phyloP scores from a whole-genome alignment of 2,888 invertebrate species.

The Xylota sylvarum region DNA sequence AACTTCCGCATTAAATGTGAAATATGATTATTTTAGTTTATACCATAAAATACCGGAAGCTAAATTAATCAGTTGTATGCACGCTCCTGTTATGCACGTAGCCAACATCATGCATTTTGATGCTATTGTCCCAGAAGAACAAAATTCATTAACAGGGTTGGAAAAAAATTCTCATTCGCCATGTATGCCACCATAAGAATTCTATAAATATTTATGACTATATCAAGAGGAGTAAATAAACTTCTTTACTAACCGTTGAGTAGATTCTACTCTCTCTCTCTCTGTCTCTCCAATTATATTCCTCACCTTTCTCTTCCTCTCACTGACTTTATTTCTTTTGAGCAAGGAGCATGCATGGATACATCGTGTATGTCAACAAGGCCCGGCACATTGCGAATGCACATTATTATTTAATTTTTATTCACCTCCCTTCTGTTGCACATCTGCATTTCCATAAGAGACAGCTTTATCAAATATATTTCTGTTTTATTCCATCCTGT shows the following conservation, averaged over 20 bases:
- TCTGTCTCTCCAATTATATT: neutral
- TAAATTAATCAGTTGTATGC: constrained; percentile 18
- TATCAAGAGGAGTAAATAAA: constrained; percentile 83
- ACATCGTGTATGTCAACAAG: constrained; percentile 47
- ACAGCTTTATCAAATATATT: constrained; percentile 63
- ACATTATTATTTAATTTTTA: constrained; percentile 69
- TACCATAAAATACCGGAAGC: constrained; percentile 37
- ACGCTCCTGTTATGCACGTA: neutral
- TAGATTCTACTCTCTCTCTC: neutral
- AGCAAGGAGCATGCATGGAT: constrained; percentile 14
- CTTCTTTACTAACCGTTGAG: constrained; percentile 34
- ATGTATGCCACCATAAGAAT: constrained; percentile 78
- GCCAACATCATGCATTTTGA: neutral
- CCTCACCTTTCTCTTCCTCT: neutral
- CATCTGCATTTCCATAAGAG: constrained; percentile 61
- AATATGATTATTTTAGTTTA: constrained; percentile 47
- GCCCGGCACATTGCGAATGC: constrained; percentile 39
- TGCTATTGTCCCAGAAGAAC: constrained; percentile 6
- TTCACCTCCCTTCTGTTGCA: constrained; percentile 46
- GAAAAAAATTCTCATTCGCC: constrained; percentile 51
- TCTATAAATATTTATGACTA: constrained; percentile 85
- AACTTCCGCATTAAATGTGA: constrained; percentile 36
- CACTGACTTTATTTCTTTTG: neutral
- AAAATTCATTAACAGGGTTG: constrained; percentile 38
- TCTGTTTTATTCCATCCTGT: constrained; percentile 55